Percentiles rank a stretch among this genome's conserved stretches.
Conservation (phyloP, 1,140 invertebrate species). For the Drosophila saltans region DNA sequence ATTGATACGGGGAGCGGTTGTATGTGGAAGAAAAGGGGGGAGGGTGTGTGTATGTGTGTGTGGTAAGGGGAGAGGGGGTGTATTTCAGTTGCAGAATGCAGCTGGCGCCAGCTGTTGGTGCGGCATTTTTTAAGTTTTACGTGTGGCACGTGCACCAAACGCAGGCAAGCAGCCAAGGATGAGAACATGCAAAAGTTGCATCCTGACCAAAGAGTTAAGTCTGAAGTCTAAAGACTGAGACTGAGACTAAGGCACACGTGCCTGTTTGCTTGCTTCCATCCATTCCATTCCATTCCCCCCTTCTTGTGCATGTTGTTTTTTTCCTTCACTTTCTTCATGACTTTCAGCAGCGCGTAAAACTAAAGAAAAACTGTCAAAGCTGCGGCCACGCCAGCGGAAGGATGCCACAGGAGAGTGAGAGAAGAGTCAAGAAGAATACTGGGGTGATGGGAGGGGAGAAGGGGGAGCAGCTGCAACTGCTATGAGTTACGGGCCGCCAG, state of each 20-base stretch:
- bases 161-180: constrained; percentile 19
- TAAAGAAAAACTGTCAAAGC: constrained; percentile 61
- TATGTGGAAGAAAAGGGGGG: no score
- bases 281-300: background rate
- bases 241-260: constrained; percentile 45
- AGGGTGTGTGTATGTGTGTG: background rate
- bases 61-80: background rate
- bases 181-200: constrained; percentile 33
- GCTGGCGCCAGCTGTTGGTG: constrained; percentile 58
- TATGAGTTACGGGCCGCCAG: constrained; percentile 34
- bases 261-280: background rate
- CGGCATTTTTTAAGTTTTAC: constrained; percentile 69
- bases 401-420: background rate
- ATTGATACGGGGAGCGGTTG: constrained; percentile 3
- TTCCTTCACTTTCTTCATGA: constrained; percentile 41
- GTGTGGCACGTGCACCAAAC: constrained; percentile 62
- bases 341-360: constrained; percentile 60
- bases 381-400: constrained; percentile 20
- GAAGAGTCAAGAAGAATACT: background rate
- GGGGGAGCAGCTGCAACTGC: constrained; percentile 24
- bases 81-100: constrained; percentile 33
- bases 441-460: background rate
- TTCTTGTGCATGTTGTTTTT: constrained; percentile 7
- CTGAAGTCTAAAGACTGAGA: constrained; percentile 8
- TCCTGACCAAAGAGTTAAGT: constrained; percentile 17